phyloP scores from a whole-genome alignment of 2,888 invertebrate genomes.

The Macrophya alboannulata region DNA sequence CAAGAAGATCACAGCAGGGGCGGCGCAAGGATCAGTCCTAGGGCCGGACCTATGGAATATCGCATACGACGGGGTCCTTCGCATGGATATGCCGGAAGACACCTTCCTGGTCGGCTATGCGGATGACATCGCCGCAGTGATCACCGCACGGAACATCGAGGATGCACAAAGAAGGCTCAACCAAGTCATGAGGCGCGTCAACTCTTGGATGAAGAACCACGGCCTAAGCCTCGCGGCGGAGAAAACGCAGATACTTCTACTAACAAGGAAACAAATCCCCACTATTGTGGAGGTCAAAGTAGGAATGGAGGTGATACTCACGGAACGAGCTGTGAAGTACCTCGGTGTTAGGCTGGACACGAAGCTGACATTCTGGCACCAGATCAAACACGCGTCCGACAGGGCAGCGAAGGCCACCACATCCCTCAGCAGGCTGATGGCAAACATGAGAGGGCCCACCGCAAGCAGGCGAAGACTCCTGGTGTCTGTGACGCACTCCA shows the following conservation, averaged over 20 bases:
- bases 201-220: background rate
- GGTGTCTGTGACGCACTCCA: slow-evolving; percentile 60
- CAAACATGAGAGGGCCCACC: too few relatives aligned
- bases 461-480: slow-evolving; percentile 59
- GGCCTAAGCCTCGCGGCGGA: background rate
- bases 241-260: background rate
- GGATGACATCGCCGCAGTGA: background rate
- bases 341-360: slow-evolving; percentile 62
- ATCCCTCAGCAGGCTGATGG: slow-evolving; percentile 61
- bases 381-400: slow-evolving; percentile 33
- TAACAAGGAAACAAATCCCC: background rate
- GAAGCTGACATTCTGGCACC: slow-evolving; percentile 60
- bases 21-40: too few relatives aligned
- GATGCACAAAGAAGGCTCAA: background rate
- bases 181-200: background rate
- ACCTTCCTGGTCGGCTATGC: too few relatives aligned
- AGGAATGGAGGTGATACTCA: background rate
- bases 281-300: too few relatives aligned
- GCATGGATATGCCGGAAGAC: too few relatives aligned
- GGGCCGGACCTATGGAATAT: too few relatives aligned
- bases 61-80: too few relatives aligned
- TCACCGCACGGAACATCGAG: background rate
- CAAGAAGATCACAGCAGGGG: too few relatives aligned
- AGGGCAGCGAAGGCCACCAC: slow-evolving; percentile 58
- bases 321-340: slow-evolving; percentile 62